These are phyloP conservation scores for Nestor notabilis DNA, from an alignment of 2,113 vertebrate genomes.

Conservation along the genomic window DNA sequence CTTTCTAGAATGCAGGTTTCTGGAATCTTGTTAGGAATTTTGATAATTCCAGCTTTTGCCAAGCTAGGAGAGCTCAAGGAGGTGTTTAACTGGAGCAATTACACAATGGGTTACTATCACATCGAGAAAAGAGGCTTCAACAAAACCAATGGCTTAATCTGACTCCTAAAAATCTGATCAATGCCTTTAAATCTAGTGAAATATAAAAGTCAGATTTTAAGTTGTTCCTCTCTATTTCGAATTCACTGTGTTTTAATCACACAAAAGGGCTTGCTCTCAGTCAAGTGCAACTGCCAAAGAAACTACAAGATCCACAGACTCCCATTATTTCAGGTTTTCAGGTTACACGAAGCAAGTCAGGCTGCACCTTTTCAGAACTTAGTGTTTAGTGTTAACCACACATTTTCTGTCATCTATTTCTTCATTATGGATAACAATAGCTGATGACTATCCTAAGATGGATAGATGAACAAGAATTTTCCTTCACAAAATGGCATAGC, in stretches of 20 bases:
- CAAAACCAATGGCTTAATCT: slow-evolving; percentile 34
- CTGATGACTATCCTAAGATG: not conserved
- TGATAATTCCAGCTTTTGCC: not conserved
- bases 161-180: not conserved
- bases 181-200: not conserved
- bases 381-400: not conserved
- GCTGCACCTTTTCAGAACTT: not conserved
- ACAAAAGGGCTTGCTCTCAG: not conserved
- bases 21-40: not conserved
- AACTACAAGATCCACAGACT: not conserved
- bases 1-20: not conserved
- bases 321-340: not conserved
- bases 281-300: not conserved
- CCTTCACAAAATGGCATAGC: not conserved
- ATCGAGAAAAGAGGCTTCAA: slow-evolving; percentile 5
- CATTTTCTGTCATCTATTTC: not conserved
- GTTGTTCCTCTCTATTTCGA: not conserved
- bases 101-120: not conserved
- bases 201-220: not conserved
- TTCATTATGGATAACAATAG: not conserved
- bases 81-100: slow-evolving; percentile 55
- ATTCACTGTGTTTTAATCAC: not conserved
- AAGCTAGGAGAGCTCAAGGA: slow-evolving; percentile 3
- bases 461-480: not conserved
- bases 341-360: not conserved